A percentile compares a stretch with the other conserved stretches of the same genome.
These are phyloP conservation scores for Girardinichthys multiradiatus DNA, from an alignment of 2,113 vertebrate species.

Conservation along the genomic window DNA sequence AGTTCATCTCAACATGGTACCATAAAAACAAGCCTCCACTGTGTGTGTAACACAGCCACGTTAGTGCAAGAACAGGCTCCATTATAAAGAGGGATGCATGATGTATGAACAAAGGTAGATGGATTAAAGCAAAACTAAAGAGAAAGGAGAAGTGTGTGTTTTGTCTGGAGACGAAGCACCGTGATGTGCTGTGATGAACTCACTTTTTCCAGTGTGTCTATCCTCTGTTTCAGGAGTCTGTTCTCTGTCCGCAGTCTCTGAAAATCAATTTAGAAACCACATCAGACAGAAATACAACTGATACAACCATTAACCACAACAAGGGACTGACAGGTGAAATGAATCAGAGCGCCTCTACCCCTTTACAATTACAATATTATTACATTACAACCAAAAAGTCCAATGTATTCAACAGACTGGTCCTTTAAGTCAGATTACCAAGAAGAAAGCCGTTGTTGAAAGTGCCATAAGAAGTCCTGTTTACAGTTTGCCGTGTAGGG, in stretches of 20 bases:
- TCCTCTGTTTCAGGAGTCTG: slow-evolving; percentile 94
- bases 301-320: background rate
- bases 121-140: slow-evolving; percentile 56
- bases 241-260: slow-evolving; percentile 98
- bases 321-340: background rate
- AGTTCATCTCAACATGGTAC: background rate
- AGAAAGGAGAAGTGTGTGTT: slow-evolving; percentile 5
- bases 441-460: too few relatives aligned
- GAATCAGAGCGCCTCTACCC: too few relatives aligned
- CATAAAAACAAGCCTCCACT: background rate
- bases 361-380: too few relatives aligned
- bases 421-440: too few relatives aligned
- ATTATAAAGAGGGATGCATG: slow-evolving; percentile 22
- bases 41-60: slow-evolving; percentile 34
- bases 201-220: slow-evolving; percentile 98
- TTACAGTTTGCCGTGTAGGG: too few relatives aligned
- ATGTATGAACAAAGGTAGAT: slow-evolving; percentile 40
- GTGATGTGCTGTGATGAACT: slow-evolving; percentile 81
- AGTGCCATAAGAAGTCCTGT: too few relatives aligned
- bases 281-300: background rate
- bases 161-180: slow-evolving; percentile 10
- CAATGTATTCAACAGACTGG: too few relatives aligned
- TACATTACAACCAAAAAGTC: too few relatives aligned
- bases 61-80: slow-evolving; percentile 62
- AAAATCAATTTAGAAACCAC: slow-evolving; percentile 22